These are phyloP conservation scores for Antrozous pallidus DNA, from an alignment of 2,797 vertebrate genomes.

Conservation along the genomic window DNA sequence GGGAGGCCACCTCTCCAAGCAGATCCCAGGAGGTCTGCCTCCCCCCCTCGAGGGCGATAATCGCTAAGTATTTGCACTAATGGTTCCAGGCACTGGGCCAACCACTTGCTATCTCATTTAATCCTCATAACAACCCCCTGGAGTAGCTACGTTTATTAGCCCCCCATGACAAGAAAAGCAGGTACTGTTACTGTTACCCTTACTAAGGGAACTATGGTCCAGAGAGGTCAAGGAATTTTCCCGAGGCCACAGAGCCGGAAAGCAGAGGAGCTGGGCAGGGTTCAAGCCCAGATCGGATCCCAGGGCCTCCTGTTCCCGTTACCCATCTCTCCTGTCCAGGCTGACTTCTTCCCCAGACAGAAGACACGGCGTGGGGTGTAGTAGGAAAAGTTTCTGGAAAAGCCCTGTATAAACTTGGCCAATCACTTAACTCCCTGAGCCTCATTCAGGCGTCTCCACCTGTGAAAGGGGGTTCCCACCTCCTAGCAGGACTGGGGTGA, in stretches of 20 bases:
- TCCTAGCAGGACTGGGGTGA: not conserved
- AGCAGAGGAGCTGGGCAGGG: not conserved
- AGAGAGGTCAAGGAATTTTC: not conserved
- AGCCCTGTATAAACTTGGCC: not conserved
- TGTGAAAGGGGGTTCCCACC: not conserved
- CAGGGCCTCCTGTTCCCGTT: not conserved
- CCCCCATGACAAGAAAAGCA: not conserved
- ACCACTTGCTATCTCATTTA: not conserved
- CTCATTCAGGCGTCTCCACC: not conserved
- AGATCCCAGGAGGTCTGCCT: not conserved
- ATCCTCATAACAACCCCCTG: not conserved
- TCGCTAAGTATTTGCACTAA: not conserved
- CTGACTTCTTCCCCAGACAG: not conserved
- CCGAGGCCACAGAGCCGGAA: not conserved
- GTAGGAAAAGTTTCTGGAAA: not conserved
- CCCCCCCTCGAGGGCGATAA: not conserved
- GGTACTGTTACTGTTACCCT: not conserved
- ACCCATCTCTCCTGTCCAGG: not conserved
- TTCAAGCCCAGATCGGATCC: not conserved
- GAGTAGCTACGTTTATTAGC: not conserved
- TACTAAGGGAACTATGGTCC: not conserved
- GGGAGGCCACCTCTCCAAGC: not conserved
- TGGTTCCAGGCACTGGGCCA: not conserved
- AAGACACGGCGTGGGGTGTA: accelerated
- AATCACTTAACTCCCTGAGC: not conserved